Evolutionary conservation across 2,113 vertebrate genomes (phyloP), one percentile per base, ranked within the genome.

Genomic region (Corythornis vintsioides): DNA sequence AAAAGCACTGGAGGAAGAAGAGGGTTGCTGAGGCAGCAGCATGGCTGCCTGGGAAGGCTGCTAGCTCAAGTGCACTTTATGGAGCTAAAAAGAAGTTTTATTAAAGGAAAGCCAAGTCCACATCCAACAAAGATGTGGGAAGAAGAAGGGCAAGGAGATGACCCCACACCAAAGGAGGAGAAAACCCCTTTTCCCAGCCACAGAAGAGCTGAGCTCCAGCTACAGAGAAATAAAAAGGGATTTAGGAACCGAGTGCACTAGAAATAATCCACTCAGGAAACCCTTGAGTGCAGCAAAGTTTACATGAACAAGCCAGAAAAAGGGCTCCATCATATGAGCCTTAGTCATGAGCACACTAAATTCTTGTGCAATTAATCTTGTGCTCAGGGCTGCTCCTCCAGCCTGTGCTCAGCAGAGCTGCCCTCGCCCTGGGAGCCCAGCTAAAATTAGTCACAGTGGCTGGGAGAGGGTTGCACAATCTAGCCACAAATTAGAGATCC

Each of bases 401-500:
- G 90, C 35, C 67, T 26, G 45, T 35, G 8, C 71, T 29, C 2
- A 25, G 53, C 76, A 52, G 22, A 76, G 67, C 80, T 10, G 2
- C 84, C 6, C 50, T 47, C 1, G 0, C 29, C 64, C 74, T 29
- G 57, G 0, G 0, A 72, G 76, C 86, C 50, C 83, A 29, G 21
- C 88, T 78, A 79, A 79, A 88, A 70, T 92, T 67, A 93, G 35
- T 21, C 45, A n/a, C 40, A 2, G 4, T 29, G 86, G 42, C 59
- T 50, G 81, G 55, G 74, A 11, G 65, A 56, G 66, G 43, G 56
- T 15, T 95, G 94, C 89, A 57, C 89, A 89, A 7, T 31, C 47
- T 24, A 48, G 47, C 87, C 91, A 71, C 83, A 91, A 86, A 89
- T 69, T 8, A 86, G 69, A 84, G 64, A 66, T 77, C 56, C 75